phyloP scores from a whole-genome alignment of 2,113 vertebrate genomes.

The Phylloscopus trochilus region DNA sequence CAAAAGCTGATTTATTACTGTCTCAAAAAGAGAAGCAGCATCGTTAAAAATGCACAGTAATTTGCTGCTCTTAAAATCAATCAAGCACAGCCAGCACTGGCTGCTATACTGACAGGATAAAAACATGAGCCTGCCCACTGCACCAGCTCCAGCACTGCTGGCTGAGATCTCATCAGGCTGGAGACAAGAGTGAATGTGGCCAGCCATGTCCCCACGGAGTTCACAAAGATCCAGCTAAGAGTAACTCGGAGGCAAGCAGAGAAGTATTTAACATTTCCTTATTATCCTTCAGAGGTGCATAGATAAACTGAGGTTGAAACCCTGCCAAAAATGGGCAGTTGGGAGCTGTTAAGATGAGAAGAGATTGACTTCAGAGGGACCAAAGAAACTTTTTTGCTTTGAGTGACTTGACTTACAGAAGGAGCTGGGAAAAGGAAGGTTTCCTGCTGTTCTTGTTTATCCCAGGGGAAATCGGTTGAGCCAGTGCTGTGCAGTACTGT shows the following conservation, averaged over 20 bases:
- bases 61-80: constrained; percentile 5
- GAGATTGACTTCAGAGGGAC: background rate
- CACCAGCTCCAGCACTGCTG: background rate
- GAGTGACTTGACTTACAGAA: background rate
- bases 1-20: background rate
- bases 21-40: background rate
- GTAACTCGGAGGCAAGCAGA: background rate
- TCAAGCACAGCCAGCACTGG: background rate
- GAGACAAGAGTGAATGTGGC: background rate
- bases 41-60: background rate
- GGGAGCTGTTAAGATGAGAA: background rate
- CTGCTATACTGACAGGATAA: background rate
- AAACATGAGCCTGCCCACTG: background rate
- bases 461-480: background rate
- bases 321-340: background rate
- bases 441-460: background rate
- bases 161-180: background rate
- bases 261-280: background rate
- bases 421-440: background rate
- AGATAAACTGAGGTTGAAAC: background rate
- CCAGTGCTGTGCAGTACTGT: background rate
- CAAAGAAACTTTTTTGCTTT: background rate
- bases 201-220: rapidly evolving
- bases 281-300: background rate
- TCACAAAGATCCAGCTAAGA: background rate